phyloP scores from a whole-genome alignment of 2,113 vertebrate genomes.

The Paedocypris sp. region DNA sequence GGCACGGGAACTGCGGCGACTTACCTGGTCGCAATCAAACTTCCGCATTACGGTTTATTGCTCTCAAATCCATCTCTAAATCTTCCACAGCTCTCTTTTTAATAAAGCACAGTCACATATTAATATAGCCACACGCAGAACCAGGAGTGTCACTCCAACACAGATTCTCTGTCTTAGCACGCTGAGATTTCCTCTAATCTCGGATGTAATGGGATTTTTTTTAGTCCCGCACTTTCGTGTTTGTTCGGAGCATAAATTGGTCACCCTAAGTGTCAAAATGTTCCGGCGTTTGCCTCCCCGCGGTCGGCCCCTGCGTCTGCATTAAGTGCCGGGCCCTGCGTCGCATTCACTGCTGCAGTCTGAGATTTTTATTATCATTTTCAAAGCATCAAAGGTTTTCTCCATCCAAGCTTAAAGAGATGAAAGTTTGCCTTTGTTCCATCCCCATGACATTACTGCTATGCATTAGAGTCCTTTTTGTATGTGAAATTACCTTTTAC shows the following conservation, averaged over 20 bases:
- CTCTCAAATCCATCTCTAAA: constrained; percentile 38
- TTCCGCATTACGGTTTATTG: constrained; percentile 18
- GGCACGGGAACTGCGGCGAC: neutral
- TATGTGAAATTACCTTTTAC: constrained; percentile 79
- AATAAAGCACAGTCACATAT: constrained; percentile 36
- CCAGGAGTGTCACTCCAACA: constrained; percentile 43
- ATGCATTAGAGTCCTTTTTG: constrained; percentile 74
- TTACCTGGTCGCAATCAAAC: constrained; percentile 21
- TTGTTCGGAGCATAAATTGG: constrained; percentile 61
- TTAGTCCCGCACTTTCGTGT: constrained; percentile 52
- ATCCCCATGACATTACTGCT: constrained; percentile 71
- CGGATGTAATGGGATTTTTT: constrained; percentile 53
- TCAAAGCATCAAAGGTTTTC: constrained; percentile 75
- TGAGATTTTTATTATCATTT: constrained; percentile 78
- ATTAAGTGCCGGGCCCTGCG: constrained; percentile 66
- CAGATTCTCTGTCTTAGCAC: constrained; percentile 46
- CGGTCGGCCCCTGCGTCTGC: constrained; percentile 50
- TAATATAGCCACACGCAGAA: constrained; percentile 41
- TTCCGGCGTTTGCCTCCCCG: constrained; percentile 29
- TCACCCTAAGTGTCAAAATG: constrained; percentile 56
- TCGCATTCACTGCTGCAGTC: constrained; percentile 64
- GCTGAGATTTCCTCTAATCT: constrained; percentile 52
- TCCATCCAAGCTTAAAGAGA: constrained; percentile 77
- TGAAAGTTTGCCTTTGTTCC: constrained; percentile 78
- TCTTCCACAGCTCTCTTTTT: constrained; percentile 41